Percentiles rank a stretch among this genome's conserved stretches.
These are phyloP conservation scores for Saguinus imperator DNA, from an alignment of 2,113 vertebrate species.

Conservation along the genomic window DNA sequence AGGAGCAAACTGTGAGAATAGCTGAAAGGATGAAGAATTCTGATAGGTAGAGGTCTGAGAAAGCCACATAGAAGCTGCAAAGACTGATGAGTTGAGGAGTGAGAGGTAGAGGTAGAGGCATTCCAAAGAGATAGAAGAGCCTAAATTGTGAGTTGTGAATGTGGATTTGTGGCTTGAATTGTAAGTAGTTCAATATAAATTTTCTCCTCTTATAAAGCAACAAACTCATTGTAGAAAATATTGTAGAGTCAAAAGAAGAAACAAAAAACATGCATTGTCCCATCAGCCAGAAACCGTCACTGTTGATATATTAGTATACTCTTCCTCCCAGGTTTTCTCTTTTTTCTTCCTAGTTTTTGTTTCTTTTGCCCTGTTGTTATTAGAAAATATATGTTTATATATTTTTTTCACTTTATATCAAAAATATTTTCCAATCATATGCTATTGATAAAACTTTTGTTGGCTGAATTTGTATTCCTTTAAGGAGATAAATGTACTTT, in stretches of 20 bases:
- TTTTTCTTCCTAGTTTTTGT: conserved; percentile 28
- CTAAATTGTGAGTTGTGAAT: background rate
- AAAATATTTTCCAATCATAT: background rate
- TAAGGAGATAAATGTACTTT: background rate
- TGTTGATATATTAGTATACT: background rate
- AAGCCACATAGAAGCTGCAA: background rate
- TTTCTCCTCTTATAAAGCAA: background rate
- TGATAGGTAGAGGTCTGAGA: background rate
- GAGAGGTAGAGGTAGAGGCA: too few relatives aligned
- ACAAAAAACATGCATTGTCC: background rate
- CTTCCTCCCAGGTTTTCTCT: background rate
- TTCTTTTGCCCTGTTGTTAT: background rate
- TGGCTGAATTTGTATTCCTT: background rate
- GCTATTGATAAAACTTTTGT: conserved; percentile 19
- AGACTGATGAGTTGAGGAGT: background rate
- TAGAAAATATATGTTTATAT: background rate
- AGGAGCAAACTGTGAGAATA: background rate
- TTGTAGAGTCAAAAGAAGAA: background rate
- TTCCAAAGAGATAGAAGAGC: background rate
- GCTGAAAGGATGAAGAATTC: background rate
- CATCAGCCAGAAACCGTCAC: background rate
- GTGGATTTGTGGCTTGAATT: background rate
- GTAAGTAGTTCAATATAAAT: background rate
- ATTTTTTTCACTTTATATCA: background rate
- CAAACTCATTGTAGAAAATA: background rate